These are phyloP conservation scores for Arion vulgaris DNA, from an alignment of 1,140 invertebrate genomes.

Conservation along the genomic window DNA sequence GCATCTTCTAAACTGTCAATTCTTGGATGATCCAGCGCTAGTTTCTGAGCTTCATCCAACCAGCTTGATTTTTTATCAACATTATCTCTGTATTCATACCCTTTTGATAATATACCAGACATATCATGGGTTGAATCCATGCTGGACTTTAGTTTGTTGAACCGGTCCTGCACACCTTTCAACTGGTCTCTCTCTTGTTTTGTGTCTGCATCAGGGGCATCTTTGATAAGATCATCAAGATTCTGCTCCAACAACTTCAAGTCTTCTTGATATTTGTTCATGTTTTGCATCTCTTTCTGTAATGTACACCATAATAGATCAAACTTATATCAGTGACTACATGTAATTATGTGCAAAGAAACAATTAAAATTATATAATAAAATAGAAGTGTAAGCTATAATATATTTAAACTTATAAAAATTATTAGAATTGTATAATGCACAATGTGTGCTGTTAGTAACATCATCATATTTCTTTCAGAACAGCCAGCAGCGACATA, in stretches of 20 bases:
- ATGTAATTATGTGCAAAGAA: too few species aligned
- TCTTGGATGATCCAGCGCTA: constrained; percentile 80
- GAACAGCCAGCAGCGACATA: too few species aligned
- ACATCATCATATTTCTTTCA: too few species aligned
- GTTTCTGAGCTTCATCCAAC: constrained; percentile 68
- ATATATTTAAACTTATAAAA: too few species aligned
- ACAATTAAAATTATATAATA: too few species aligned
- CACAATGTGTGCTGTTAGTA: too few species aligned
- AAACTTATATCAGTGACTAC: neutral
- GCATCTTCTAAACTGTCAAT: constrained; percentile 84
- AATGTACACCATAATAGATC: neutral
- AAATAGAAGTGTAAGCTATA: too few species aligned
- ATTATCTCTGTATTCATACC: constrained; percentile 91
- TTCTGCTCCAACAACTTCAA: constrained; percentile 96
- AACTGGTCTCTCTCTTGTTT: constrained; percentile 81
- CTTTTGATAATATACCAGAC: constrained; percentile 91
- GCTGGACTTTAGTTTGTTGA: constrained; percentile 89
- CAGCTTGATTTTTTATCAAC: constrained; percentile 82
- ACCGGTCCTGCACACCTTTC: constrained; percentile 82
- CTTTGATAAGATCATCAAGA: constrained; percentile 86
- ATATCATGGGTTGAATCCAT: constrained; percentile 93
- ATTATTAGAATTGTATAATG: too few species aligned
- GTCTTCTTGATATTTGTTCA: constrained; percentile 89
- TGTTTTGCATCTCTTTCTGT: constrained; percentile 75
- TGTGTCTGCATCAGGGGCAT: constrained; percentile 85